Conservation (phyloP, 2,797 vertebrate species). For the Sparus aurata region DNA sequence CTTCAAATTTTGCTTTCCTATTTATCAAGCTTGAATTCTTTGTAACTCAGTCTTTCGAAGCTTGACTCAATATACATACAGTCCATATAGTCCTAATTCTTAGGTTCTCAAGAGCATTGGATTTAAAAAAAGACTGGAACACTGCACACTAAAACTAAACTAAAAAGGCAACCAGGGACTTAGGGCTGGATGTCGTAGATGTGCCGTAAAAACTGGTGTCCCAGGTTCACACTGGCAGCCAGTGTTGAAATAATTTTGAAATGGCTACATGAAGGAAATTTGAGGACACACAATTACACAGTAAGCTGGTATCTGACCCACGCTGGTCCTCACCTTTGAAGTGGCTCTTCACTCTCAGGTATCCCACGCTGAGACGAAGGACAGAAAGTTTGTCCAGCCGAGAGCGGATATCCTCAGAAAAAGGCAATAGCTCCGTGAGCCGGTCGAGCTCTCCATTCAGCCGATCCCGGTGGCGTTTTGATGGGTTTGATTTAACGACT, state of each 20-base stretch:
- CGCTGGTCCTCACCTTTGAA: constrained; percentile 80
- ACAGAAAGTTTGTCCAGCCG: constrained; percentile 87
- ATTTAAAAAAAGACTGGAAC: neutral
- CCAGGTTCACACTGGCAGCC: neutral
- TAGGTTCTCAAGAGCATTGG: neutral
- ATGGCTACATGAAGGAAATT: too few relatives aligned
- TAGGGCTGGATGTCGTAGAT: too few relatives aligned
- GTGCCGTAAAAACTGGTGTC: too few relatives aligned
- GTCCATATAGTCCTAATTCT: neutral
- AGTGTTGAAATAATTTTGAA: neutral
- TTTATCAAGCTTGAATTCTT: neutral
- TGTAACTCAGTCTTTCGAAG: neutral
- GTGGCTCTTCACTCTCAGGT: constrained; percentile 87
- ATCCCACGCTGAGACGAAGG: constrained; percentile 86
- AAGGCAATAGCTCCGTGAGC: constrained; percentile 85
- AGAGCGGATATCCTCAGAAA: constrained; percentile 78
- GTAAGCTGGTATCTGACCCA: too few relatives aligned
- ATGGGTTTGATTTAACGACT: constrained; percentile 85
- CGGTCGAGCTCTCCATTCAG: constrained; percentile 87
- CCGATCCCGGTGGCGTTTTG: constrained; percentile 86
- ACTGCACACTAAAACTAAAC: neutral
- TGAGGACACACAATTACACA: neutral
- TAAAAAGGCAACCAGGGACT: neutral
- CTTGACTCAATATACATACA: neutral
- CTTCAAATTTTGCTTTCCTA: neutral